Base-by-base conservation (phyloP, 2,113 vertebrate species). In the Ailurus styani region DNA sequence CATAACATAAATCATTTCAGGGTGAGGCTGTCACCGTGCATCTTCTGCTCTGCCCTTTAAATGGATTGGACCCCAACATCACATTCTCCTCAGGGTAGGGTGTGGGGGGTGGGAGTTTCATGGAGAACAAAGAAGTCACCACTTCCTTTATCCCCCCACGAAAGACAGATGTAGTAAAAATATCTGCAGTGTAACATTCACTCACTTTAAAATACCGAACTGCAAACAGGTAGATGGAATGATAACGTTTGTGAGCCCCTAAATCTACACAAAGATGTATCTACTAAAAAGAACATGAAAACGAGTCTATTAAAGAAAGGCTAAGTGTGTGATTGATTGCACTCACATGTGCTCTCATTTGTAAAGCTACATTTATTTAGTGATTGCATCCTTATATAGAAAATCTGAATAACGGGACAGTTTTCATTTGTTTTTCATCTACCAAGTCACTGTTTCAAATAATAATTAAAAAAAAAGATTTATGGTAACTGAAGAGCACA, bases 111-210 rank as follows among this genome's bases (percentile, higher is more conserved):
- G 47, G 86, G 82, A 87, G 52, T 82, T 83, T 68, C 47, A 84
- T 7, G 34, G 72, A 96, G 96, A 98, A 98, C 97, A 98, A 98
- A 98, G 97, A 97, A 97, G 75, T 73, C 81, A 57, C 3, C 73
- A 73, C 72, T 87, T 85, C 60, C 68, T 91, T 64, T 52, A 90
- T 29, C 45, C 37, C 29, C 60, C 84, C 57, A 45, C 70, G 10
- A 62, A 95, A 75, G 84, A 94, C 92, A 96, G 87, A 96, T 84
- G 25, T 82, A 88, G 54, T 64, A 85, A 77, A 95, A 96, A 86
- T 54, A 75, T 45, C 87, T 91, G 66, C 79, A 72, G 6, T 64
- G 62, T 75, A 85, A 91, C 62, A 42, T 55, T 87, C 55, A 82
- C 31, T 45, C 52, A 87, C 83, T 93, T 95, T 91, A 93, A 95